phyloP scores from a whole-genome alignment of 1,140 invertebrate genomes.

The Bombus fervidus region DNA sequence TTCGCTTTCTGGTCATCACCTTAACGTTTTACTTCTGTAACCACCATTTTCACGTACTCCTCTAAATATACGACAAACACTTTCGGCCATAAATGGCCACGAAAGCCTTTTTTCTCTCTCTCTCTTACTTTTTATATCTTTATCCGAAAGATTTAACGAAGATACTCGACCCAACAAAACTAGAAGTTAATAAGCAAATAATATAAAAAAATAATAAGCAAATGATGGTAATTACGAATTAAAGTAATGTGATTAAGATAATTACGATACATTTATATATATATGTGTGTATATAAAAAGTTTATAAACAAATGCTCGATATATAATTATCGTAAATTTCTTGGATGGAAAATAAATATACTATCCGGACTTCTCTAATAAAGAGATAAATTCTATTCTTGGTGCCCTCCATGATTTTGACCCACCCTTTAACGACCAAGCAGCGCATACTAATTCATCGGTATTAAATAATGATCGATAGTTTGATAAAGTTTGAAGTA shows the following conservation, averaged over 20 bases:
- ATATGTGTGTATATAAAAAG: not conserved
- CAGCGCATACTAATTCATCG: constrained; percentile 37
- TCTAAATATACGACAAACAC: no score
- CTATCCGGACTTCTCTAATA: not conserved
- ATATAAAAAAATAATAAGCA: not conserved
- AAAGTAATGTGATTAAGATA: no score
- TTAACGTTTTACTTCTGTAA: constrained; percentile 3
- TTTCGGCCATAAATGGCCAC: no score
- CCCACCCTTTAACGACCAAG: constrained; percentile 28
- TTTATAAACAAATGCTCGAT: not conserved
- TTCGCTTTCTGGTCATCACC: constrained; percentile 20
- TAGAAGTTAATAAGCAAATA: not conserved
- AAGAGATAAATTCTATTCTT: constrained; percentile 11
- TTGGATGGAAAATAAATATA: not conserved
- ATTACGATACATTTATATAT: not conserved
- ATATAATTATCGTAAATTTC: not conserved
- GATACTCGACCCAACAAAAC: not conserved
- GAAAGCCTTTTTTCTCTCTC: not conserved
- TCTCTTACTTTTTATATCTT: not conserved
- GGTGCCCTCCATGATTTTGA: constrained; percentile 21
- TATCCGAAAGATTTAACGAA: not conserved
- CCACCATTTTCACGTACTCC: not conserved
- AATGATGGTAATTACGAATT: no score
- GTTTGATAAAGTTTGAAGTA: constrained; percentile 25
- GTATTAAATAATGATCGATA: constrained; percentile 34